Evolutionary conservation across 1,140 invertebrate species (phyloP), one percentile per base, ranked within the genome.

Genomic region (Temnothorax curvispinosus): DNA sequence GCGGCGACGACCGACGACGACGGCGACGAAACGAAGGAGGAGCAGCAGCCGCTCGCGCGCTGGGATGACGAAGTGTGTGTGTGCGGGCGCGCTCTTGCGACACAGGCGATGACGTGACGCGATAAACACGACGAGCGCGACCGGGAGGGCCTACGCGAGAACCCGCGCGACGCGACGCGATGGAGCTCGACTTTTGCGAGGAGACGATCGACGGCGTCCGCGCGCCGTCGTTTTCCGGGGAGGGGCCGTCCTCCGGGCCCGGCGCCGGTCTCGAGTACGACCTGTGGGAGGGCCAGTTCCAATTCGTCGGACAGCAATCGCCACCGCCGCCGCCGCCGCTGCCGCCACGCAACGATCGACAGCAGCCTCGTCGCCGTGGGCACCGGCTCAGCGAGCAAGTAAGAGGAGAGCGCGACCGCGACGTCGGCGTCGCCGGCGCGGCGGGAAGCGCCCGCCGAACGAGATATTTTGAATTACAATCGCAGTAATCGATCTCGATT

Each of bases 271-370:
- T 98, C 92, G 97, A 98, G 93, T 97, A 97, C 94, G 98, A 98
- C 93, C 97, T 98, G 96, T 98, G 97, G 97, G 97, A 98, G 93
- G 98, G 97, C 64, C 98, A 98, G 95, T 98, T 98, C 93, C 97
- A 98, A 94, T 98, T 98, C 93, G 96, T 97, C 88, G 97, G 97
- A 67, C 90, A 92, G 52, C 87, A 91, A 11, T 11, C 78, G 58
- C 1, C 47, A 4, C 38, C 62, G 71, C 65, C 60, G 56, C 69
- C 60, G 56, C 69, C 38, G 27, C 56, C 71, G 47, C 27, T 27
- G 27, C 11, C 71, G 56, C 6, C 11, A n/a, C 38, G 44, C 60
- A 65, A 58, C 47, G 77, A 77, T 56, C 85, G 82, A 81, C 71
- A 82, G 27, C 41, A 54, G 35, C 67, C 89, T 76, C 87, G 74